phyloP scores from a whole-genome alignment of 2,888 invertebrate genomes.

The Lithosia quadra region DNA sequence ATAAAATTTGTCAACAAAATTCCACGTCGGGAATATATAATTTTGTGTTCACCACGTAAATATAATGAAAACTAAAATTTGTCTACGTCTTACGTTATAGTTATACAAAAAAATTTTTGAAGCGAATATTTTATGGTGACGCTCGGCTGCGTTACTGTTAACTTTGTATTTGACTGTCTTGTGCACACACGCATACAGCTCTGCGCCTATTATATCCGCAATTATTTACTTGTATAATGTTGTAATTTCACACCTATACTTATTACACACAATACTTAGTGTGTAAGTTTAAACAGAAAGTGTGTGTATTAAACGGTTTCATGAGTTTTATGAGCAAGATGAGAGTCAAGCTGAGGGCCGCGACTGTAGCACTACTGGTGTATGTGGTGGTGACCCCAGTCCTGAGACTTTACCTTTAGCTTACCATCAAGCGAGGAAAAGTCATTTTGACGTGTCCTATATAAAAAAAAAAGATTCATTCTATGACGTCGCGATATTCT shows the following conservation, averaged over 20 bases:
- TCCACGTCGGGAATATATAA: slow-evolving; percentile 26
- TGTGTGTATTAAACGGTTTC: too few species aligned
- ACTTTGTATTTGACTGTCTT: background rate
- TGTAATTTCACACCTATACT: background rate
- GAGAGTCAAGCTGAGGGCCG: too few species aligned
- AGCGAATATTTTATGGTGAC: background rate
- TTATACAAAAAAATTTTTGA: background rate
- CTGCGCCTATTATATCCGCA: background rate
- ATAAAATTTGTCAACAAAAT: slow-evolving; percentile 64
- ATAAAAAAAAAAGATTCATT: too few species aligned
- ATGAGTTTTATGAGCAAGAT: too few species aligned
- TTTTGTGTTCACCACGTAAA: slow-evolving; percentile 8
- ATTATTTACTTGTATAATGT: background rate
- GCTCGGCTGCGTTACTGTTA: background rate
- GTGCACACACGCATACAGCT: background rate
- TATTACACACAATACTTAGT: too few species aligned
- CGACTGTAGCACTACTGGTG: too few species aligned
- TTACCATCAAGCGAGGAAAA: too few species aligned
- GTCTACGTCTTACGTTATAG: slow-evolving; percentile 4
- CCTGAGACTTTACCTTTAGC: too few species aligned
- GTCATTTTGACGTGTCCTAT: too few species aligned
- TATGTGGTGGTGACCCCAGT: too few species aligned
- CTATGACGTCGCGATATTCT: too few species aligned
- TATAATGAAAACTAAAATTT: slow-evolving; percentile 9
- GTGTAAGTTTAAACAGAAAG: too few species aligned